Conservation (phyloP, 2,888 invertebrate species). For the Daptonema setosum region DNA sequence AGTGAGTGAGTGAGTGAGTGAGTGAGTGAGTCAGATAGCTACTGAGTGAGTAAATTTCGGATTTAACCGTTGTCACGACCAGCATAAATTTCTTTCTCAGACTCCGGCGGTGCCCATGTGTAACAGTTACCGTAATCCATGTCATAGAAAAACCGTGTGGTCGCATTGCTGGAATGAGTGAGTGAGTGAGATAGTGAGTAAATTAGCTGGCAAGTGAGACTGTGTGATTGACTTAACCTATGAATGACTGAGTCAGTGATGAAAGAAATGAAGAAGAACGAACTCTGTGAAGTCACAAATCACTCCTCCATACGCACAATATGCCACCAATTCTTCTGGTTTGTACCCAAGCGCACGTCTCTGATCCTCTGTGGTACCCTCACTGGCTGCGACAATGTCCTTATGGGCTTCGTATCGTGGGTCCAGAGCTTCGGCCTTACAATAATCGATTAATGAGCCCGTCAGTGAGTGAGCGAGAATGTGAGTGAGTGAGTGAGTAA, state of each 20-base stretch:
- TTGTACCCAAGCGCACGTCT: neutral
- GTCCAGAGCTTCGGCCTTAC: neutral
- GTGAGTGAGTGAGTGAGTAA: too few relatives aligned
- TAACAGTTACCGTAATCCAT: slow-evolving; percentile 2
- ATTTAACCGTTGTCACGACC: neutral
- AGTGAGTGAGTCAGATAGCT: too few relatives aligned
- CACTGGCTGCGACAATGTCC: neutral
- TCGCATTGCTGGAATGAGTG: neutral
- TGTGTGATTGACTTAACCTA: too few relatives aligned
- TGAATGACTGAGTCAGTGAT: neutral
- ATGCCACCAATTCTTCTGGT: neutral
- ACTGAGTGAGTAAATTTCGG: too few relatives aligned
- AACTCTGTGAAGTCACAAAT: neutral
- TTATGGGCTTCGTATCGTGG: neutral
- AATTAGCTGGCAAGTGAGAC: too few relatives aligned
- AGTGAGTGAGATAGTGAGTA: too few relatives aligned
- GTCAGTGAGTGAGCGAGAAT: too few relatives aligned
- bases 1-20: too few relatives aligned
- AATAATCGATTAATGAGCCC: too few relatives aligned
- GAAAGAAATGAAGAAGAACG: neutral
- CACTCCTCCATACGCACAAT: neutral
- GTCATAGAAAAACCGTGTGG: neutral
- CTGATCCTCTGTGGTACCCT: neutral
- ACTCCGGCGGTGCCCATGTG: neutral
- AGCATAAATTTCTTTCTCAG: neutral